phyloP scores from a whole-genome alignment of 1,140 invertebrate species.

The Drosophila equinoxialis region DNA sequence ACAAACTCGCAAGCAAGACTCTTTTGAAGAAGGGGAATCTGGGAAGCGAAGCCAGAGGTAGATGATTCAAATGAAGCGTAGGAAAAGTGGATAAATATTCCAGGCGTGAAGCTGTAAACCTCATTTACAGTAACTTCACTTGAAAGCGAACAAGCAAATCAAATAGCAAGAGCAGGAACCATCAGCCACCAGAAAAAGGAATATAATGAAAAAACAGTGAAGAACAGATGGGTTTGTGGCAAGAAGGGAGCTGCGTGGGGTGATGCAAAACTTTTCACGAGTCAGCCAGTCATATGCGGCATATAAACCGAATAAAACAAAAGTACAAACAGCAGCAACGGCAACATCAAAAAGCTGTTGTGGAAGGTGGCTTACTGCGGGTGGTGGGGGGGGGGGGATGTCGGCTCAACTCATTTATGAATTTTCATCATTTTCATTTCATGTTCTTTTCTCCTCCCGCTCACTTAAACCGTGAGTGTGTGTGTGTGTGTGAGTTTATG shows the following conservation, averaged over 20 bases:
- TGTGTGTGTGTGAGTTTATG: background rate
- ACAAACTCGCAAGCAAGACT: conserved; percentile 52
- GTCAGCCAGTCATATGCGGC: conserved; percentile 10
- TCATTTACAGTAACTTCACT: conserved; percentile 44
- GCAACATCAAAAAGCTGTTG: conserved; percentile 9
- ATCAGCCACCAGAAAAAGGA: conserved; percentile 2
- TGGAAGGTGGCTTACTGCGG: background rate
- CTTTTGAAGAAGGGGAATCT: background rate
- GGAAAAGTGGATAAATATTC: background rate
- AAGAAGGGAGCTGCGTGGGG: background rate
- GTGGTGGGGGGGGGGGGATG: background rate
- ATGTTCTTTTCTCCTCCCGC: conserved; percentile 2
- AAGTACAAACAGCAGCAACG: conserved; percentile 11
- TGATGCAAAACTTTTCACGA: conserved; percentile 35
- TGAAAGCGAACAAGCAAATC: conserved; percentile 19
- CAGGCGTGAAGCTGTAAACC: conserved; percentile 58
- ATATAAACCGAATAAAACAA: conserved; percentile 23
- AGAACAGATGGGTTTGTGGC: background rate
- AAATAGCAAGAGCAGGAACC: background rate
- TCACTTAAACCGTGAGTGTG: background rate
- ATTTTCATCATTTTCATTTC: conserved; percentile 69
- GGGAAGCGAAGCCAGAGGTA: background rate
- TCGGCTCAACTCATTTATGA: conserved; percentile 61
- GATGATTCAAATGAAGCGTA: conserved; percentile 32
- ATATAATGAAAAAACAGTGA: conserved; percentile 8